Conservation (phyloP, 2,797 vertebrate species). For the Sylvia borin region DNA sequence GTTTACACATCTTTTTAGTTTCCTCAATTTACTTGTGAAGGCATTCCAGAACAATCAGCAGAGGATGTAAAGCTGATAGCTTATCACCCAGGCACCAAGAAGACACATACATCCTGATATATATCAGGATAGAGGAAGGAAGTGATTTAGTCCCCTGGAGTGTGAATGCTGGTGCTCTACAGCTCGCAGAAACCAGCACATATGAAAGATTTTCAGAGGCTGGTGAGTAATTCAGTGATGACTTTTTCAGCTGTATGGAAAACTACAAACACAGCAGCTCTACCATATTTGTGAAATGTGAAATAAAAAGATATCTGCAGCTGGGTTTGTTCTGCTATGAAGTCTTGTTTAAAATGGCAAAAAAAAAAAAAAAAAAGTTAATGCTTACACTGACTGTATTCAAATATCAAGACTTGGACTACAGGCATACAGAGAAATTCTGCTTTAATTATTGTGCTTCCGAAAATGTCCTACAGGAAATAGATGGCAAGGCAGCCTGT, state of each 20-base stretch:
- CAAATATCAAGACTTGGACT: background rate
- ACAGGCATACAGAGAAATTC: background rate
- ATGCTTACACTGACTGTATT: background rate
- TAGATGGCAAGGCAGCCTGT: background rate
- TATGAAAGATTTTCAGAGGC: slow-evolving; percentile 17
- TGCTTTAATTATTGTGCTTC: background rate
- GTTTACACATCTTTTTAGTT: slow-evolving; percentile 30
- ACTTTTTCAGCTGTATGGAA: slow-evolving; percentile 47
- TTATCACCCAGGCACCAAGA: slow-evolving; percentile 30
- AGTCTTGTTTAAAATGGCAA: slow-evolving; percentile 29
- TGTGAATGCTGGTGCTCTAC: background rate
- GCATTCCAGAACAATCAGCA: slow-evolving; percentile 47
- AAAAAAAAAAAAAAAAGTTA: background rate
- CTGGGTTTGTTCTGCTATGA: slow-evolving; percentile 58
- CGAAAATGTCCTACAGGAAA: background rate
- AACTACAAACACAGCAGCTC: slow-evolving; percentile 65
- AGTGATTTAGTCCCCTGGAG: slow-evolving; percentile 6
- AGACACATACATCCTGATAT: background rate
- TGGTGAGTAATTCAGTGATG: slow-evolving; percentile 60
- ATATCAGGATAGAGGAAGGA: slow-evolving; percentile 13
- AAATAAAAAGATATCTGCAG: slow-evolving; percentile 56
- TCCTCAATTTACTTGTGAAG: slow-evolving; percentile 17
- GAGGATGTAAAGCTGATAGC: slow-evolving; percentile 27
- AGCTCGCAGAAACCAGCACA: background rate
- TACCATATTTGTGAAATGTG: background rate